phyloP scores from a whole-genome alignment of 1,140 invertebrate genomes.

The Mya arenaria region DNA sequence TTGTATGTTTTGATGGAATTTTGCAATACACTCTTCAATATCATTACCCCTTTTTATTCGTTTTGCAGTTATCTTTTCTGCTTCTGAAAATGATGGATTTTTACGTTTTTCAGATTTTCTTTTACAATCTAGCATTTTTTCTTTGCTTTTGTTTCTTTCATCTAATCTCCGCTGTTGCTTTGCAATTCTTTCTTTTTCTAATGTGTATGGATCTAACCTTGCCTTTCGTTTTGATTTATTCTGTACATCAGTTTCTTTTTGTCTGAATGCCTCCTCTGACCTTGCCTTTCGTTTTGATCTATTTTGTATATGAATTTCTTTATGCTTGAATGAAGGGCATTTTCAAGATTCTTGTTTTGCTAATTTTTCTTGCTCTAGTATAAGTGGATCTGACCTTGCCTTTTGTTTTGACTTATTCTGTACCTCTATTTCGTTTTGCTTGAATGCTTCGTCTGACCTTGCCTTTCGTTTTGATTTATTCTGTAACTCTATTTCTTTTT shows the following conservation, averaged over 20 bases:
- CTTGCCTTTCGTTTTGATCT: not conserved
- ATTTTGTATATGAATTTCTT: not conserved
- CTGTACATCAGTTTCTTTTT: not conserved
- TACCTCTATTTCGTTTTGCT: slow-evolving; percentile 5
- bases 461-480: slow-evolving; percentile 6
- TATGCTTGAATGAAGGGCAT: not conserved
- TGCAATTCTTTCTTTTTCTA: slow-evolving; percentile 43
- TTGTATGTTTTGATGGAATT: slow-evolving; percentile 18
- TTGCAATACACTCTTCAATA: slow-evolving; percentile 4
- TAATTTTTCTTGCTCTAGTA: not conserved
- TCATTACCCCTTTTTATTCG: not conserved
- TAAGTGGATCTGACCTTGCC: not conserved
- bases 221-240: slow-evolving; percentile 4
- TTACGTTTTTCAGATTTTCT: slow-evolving; percentile 29
- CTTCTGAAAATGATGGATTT: not conserved
- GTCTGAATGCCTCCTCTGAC: not conserved
- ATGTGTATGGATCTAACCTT: not conserved
- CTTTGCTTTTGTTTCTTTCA: slow-evolving; percentile 18
- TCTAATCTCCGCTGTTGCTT: not conserved
- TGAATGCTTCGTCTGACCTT: not conserved
- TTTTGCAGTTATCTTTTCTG: not conserved
- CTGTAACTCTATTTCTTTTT: not conserved
- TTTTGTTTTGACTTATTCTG: slow-evolving; percentile 1
- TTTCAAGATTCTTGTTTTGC: not conserved
- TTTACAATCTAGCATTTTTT: not conserved